Conservation (phyloP, 2,113 vertebrate species). For the Hyla sarda region DNA sequence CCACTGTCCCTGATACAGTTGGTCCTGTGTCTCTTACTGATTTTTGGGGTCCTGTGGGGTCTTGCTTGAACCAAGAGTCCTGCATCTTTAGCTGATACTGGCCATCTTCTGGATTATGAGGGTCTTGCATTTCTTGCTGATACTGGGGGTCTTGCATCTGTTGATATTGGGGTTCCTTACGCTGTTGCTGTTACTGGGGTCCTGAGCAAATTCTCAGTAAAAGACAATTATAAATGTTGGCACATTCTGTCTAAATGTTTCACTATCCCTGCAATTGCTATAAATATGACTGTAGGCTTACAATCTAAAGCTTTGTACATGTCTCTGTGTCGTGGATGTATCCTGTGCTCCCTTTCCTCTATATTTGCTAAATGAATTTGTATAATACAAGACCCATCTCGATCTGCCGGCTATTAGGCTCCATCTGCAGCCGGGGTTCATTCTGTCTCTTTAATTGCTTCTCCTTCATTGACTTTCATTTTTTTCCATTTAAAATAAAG, state of each 20-base stretch:
- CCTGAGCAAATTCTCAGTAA: neutral
- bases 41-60: neutral
- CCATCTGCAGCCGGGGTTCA: neutral
- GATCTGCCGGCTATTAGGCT: neutral
- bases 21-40: neutral
- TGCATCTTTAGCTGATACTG: too few species aligned
- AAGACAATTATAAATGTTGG: neutral
- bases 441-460: constrained; percentile 37
- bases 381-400: neutral
- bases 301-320: neutral
- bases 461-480: constrained; percentile 55
- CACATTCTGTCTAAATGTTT: too few species aligned
- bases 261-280: neutral
- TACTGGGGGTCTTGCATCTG: neutral
- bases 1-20: neutral
- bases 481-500: constrained; percentile 42
- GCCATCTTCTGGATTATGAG: too few species aligned
- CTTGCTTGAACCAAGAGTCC: neutral
- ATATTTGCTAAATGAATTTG: neutral
- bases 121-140: neutral
- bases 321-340: neutral
- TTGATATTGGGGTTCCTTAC: too few species aligned
- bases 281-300: neutral
- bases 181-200: too few species aligned
- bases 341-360: neutral